Percentiles rank a stretch among this genome's conserved stretches.
phyloP scores from a whole-genome alignment of 1,140 invertebrate genomes.

The Anoplophora glabripennis region DNA sequence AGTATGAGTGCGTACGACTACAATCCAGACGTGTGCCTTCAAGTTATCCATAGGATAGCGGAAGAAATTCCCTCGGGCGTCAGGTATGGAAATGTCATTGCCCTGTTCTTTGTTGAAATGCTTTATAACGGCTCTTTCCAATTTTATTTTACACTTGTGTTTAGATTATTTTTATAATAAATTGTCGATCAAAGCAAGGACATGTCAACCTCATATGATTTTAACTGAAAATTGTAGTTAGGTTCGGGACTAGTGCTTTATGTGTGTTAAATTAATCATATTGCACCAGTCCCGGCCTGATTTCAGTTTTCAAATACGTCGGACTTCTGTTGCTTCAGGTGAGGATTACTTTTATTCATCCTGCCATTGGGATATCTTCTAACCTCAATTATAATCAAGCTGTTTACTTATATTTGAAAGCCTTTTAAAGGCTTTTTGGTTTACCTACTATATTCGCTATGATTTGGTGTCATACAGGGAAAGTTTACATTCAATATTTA shows the following conservation, averaged over 20 bases:
- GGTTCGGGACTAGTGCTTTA: conserved; percentile 34
- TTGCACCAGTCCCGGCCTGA: conserved; percentile 44
- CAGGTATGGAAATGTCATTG: conserved; percentile 33
- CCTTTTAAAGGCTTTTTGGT: too few species aligned
- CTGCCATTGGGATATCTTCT: too few species aligned
- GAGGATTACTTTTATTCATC: too few species aligned
- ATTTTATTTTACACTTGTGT: conserved; percentile 28
- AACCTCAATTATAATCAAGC: too few species aligned
- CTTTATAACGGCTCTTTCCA: conserved; percentile 32
- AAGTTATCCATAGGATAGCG: conserved; percentile 11
- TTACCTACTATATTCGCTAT: too few species aligned
- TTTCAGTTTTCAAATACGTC: conserved; percentile 16
- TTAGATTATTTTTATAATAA: conserved; percentile 1
- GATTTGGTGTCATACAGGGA: too few species aligned
- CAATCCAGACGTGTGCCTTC: neutral
- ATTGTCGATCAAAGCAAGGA: neutral
- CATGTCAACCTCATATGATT: neutral
- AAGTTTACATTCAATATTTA: too few species aligned
- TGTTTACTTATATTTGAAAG: too few species aligned
- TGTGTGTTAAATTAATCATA: conserved; percentile 37
- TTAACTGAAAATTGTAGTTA: conserved; percentile 8
- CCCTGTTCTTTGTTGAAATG: conserved; percentile 33
- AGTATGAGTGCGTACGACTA: neutral
- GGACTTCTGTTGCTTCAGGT: too few species aligned
- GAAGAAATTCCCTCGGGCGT: conserved; percentile 28